These are phyloP conservation scores for Drosophila infuscata DNA, from an alignment of 2,888 invertebrate genomes.

Conservation along the genomic window DNA sequence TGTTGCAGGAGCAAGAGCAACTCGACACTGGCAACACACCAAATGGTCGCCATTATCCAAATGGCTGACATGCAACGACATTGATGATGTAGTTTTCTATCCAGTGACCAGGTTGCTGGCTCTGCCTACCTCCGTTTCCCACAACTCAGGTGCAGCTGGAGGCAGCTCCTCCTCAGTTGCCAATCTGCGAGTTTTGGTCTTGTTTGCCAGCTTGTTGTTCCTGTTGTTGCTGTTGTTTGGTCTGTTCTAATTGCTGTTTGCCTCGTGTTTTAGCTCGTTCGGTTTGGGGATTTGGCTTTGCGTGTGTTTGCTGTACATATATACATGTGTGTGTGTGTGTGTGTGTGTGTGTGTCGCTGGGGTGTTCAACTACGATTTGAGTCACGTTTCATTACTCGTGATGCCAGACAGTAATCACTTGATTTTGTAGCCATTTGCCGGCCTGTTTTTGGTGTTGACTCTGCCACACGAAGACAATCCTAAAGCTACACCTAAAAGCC, in stretches of 20 bases:
- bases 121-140: neutral
- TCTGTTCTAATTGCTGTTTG: conserved; percentile 80
- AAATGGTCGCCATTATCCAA: conserved; percentile 73
- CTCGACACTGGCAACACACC: conserved; percentile 39
- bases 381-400: conserved; percentile 83
- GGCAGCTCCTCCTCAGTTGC: conserved; percentile 21
- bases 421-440: conserved; percentile 72
- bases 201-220: conserved; percentile 30
- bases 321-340: conserved; percentile 16
- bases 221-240: conserved; percentile 56
- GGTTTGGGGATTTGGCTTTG: conserved; percentile 54
- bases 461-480: conserved; percentile 40
- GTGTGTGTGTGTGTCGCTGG: conserved; percentile 38
- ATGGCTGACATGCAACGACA: conserved; percentile 78
- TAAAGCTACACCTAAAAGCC: conserved; percentile 4
- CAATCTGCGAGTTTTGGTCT: conserved; percentile 49
- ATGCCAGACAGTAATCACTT: conserved; percentile 82
- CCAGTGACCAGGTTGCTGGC: conserved; percentile 30
- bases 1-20: conserved; percentile 55
- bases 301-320: conserved; percentile 11
- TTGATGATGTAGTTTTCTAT: conserved; percentile 69
- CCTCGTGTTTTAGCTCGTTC: conserved; percentile 72
- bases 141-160: conserved; percentile 1
- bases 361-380: conserved; percentile 82
- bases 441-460: conserved; percentile 51